Conservation (phyloP, 2,797 vertebrate genomes). For the Lutjanus campechanus region DNA sequence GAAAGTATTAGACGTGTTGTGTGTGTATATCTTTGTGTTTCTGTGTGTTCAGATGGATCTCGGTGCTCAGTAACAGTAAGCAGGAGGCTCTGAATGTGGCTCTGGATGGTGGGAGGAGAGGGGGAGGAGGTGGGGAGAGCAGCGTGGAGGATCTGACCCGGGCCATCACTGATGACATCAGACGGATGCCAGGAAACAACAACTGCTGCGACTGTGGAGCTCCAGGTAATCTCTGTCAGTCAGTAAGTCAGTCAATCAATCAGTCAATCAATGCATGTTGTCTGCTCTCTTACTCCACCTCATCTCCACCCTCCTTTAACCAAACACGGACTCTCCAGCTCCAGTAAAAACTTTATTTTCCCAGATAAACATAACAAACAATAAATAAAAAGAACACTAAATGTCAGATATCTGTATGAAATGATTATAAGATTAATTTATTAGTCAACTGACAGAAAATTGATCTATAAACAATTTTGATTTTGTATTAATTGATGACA, state of each 20-base stretch:
- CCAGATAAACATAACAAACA: background rate
- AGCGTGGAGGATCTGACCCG: slow-evolving; percentile 86
- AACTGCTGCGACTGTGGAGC: slow-evolving; percentile 89
- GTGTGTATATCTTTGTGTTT: background rate
- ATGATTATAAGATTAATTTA: background rate
- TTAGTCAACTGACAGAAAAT: background rate
- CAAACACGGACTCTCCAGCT: background rate
- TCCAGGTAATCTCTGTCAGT: slow-evolving; percentile 76
- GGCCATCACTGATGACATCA: slow-evolving; percentile 87
- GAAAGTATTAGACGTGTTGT: background rate
- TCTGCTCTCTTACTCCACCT: background rate
- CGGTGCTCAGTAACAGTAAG: slow-evolving; percentile 90
- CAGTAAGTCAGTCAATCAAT: slow-evolving; percentile 17
- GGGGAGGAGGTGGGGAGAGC: slow-evolving; percentile 74
- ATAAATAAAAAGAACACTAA: background rate
- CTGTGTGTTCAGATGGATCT: slow-evolving; percentile 81
- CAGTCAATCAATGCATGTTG: background rate
- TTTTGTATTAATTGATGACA: background rate
- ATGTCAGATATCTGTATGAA: background rate
- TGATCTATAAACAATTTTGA: background rate
- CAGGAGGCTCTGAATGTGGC: slow-evolving; percentile 88
- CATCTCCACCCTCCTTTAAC: background rate
- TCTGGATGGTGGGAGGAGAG: slow-evolving; percentile 79
- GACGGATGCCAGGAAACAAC: slow-evolving; percentile 87
- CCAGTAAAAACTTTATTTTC: background rate